Conservation (phyloP, 2,888 invertebrate species). For the Hydrotaea diabolus region DNA sequence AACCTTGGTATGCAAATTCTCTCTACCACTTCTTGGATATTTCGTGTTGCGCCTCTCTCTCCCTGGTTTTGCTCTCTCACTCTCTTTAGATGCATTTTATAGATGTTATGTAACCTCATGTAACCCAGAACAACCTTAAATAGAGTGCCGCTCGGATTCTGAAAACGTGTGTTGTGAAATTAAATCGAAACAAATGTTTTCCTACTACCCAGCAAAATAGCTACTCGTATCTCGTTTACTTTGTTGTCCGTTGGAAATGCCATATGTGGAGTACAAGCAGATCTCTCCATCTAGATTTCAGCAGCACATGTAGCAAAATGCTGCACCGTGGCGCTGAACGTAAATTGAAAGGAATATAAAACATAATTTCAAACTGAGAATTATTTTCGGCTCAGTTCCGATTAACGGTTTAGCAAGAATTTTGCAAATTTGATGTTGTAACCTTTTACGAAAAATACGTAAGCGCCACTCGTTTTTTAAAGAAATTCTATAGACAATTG, state of each 20-base stretch:
- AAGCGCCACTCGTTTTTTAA: no score
- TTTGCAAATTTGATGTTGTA: no score
- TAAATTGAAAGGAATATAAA: no score
- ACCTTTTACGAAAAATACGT: no score
- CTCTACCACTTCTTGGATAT: background rate
- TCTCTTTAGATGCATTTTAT: conserved; percentile 2
- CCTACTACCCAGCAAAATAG: background rate
- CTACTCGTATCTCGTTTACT: background rate
- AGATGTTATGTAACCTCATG: conserved; percentile 1
- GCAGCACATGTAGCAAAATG: no score
- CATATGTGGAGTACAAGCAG: background rate
- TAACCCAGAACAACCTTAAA: background rate
- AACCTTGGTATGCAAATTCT: background rate
- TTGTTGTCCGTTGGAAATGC: background rate
- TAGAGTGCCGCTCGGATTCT: background rate
- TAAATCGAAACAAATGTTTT: background rate
- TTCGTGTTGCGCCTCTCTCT: background rate
- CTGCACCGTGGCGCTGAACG: no score
- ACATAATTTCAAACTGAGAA: no score
- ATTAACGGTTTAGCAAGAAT: no score
- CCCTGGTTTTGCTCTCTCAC: background rate
- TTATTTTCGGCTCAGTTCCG: no score
- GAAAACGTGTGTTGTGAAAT: conserved; percentile 1
- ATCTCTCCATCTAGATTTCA: background rate
- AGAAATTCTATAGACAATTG: no score